Evolutionary conservation across 1,140 invertebrate genomes (phyloP).

Genomic region (Drosophila watanabei): DNA sequence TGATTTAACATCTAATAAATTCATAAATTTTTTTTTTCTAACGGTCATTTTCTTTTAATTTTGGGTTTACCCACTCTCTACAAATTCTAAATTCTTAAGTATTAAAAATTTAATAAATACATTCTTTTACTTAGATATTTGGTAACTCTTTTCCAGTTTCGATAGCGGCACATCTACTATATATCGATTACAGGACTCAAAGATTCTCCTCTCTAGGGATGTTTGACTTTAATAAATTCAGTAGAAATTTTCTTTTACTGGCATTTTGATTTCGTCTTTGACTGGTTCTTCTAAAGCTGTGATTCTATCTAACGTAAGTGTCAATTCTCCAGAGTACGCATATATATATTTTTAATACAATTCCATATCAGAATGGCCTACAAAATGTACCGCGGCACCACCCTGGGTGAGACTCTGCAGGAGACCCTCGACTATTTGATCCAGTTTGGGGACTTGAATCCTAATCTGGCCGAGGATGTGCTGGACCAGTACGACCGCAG

Average conservation of each 20-base stretch:
- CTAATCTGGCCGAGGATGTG: not conserved
- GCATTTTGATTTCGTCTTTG: not conserved
- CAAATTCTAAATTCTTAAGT: too few relatives aligned
- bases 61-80: too few relatives aligned
- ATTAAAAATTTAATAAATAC: not conserved
- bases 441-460: slow-evolving; percentile 6
- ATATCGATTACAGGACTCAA: not conserved
- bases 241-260: not conserved
- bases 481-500: slow-evolving; percentile 4
- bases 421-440: slow-evolving; percentile 1
- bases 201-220: not conserved
- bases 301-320: not conserved
- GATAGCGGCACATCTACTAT: not conserved
- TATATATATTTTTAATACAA: not conserved
- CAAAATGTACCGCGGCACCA: not conserved
- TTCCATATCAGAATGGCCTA: not conserved
- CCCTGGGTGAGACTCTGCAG: not conserved
- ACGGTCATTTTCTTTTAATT: too few relatives aligned
- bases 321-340: too few relatives aligned
- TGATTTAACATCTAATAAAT: too few relatives aligned
- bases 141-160: not conserved
- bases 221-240: not conserved
- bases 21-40: too few relatives aligned
- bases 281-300: not conserved
- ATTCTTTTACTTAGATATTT: not conserved